Conservation (phyloP, 1,140 invertebrate genomes). For the Leptestheria dahalacensis region DNA sequence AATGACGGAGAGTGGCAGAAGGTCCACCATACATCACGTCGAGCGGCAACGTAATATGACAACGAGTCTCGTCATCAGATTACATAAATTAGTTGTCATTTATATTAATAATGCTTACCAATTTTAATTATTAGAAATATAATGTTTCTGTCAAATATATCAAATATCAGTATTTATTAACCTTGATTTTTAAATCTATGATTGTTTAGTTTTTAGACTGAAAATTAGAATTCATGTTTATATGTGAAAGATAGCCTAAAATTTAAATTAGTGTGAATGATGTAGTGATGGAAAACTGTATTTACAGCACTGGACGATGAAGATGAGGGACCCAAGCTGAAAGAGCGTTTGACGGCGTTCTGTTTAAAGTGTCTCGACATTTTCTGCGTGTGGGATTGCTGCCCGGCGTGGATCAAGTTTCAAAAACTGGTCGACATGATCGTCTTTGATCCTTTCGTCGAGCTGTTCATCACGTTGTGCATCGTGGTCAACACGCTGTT, state of each 20-base stretch:
- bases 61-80: too few species aligned
- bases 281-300: too few species aligned
- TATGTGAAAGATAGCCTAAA: too few species aligned
- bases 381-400: slow-evolving; percentile 95
- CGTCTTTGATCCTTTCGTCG: slow-evolving; percentile 95
- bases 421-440: slow-evolving; percentile 78
- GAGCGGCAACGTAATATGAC: not conserved
- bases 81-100: too few species aligned
- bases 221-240: too few species aligned
- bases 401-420: slow-evolving; percentile 74
- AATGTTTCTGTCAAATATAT: too few species aligned
- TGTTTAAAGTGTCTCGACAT: slow-evolving; percentile 69
- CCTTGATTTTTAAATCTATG: too few species aligned
- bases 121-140: too few species aligned
- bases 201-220: too few species aligned
- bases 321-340: slow-evolving; percentile 73
- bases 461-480: slow-evolving; percentile 93
- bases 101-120: too few species aligned
- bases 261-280: not conserved
- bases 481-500: slow-evolving; percentile 96
- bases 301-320: slow-evolving; percentile 72
- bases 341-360: slow-evolving; percentile 60
- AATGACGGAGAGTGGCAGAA: not conserved
- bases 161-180: too few species aligned
- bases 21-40: not conserved